Conservation (phyloP, 2,888 invertebrate species). For the Acanthosoma haemorrhoidale region DNA sequence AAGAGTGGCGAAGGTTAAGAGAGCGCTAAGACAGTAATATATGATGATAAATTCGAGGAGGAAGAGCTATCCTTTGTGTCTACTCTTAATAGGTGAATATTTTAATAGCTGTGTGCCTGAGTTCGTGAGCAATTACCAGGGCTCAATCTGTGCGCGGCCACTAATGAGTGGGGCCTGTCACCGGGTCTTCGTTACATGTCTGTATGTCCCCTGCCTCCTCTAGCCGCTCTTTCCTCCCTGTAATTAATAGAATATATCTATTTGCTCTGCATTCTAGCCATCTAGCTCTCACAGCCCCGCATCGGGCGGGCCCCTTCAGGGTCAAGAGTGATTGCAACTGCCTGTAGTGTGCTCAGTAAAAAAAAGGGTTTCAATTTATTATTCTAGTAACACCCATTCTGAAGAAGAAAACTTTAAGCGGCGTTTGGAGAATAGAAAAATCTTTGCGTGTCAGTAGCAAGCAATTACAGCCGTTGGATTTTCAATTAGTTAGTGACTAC, state of each 20-base stretch:
- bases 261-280: background rate
- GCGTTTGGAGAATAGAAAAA: background rate
- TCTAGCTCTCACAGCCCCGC: background rate
- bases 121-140: conserved; percentile 1
- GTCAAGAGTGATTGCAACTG: too few species aligned
- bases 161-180: conserved; percentile 7
- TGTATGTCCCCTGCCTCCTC: too few species aligned
- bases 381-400: too few species aligned
- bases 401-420: background rate
- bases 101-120: background rate
- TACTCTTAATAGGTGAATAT: background rate
- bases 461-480: too few species aligned
- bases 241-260: background rate
- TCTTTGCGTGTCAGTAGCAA: too few species aligned
- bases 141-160: background rate
- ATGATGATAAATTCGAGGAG: conserved; percentile 2
- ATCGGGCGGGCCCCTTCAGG: too few species aligned
- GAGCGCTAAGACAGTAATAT: background rate
- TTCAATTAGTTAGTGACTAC: too few species aligned
- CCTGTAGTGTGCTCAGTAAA: too few species aligned
- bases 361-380: too few species aligned
- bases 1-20: background rate
- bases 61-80: background rate
- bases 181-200: background rate
- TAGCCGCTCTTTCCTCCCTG: background rate